Base-by-base conservation (phyloP, 1,140 invertebrate genomes). In the Leucophenga varia region DNA sequence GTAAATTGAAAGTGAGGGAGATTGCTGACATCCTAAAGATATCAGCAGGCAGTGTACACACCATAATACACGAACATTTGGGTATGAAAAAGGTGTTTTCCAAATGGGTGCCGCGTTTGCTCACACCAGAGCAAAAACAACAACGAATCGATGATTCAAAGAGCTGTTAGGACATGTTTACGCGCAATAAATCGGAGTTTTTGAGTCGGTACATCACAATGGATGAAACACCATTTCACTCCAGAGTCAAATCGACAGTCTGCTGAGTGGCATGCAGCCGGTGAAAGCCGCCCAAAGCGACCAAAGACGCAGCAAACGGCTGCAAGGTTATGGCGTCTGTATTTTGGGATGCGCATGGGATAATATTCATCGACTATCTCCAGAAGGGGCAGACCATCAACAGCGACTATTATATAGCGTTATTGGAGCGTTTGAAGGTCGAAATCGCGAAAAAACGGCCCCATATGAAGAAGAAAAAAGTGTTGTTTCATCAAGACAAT, bases 401-500 rank as follows among this genome's bases (percentile, higher is more conserved):
- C 13, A 34, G 31, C 31, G 31, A 34, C 9, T 34, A 19, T n/a
- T 16, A 18, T n/a, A 38, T 19, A 6, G 19, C 6, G 19, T 34
- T 34, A 21, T 19, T 19, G 17, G 17, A 18, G 4, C 36, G 19
- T 19, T 21, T 19, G n/a, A 38, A 38, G 18, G 17, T 3, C 18
- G 19, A 38, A 38, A 19, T 19, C 4, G 19, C 36, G 36, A 34
- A 34, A 9, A 34, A 34, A 9, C 6, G 13, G 6, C 6, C 22
- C 22, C 32, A 35, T n/a, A 35, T 35, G 12, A 13, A 35, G 17
- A 38, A 38, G 19, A 38, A 9, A 18, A 18, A 21, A 38, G 16
- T 35, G 4, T 57, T 73, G 28, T 59, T 76, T 52, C 63, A 68
- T 43, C 72, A 77, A 52, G 64, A 76, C 50, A 77, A 74, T 40